Base-by-base conservation (phyloP, 2,888 invertebrate species). In the Camptogramma bilineatum region DNA sequence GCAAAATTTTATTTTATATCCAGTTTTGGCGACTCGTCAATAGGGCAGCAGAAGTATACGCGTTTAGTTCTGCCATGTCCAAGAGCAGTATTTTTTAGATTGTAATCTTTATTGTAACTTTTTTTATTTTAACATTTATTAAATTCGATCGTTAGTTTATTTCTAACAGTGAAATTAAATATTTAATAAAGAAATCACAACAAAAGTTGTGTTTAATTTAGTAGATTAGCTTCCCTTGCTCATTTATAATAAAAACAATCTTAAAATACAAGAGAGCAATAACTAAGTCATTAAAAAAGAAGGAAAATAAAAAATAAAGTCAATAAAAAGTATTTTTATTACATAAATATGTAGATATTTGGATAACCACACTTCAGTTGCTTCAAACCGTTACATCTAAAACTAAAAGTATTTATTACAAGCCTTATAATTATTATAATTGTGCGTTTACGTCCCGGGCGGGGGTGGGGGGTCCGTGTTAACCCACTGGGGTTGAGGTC, bases 111-210 rank as follows among this genome's bases (percentile, higher is more conserved):
- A 90, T 89, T 87, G 83, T 87, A 85, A 87, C 80, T 83, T 81
- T 84, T 34, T 90, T 87, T 82, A 88, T 86, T 90, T 88, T 90
- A 91, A 90, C 88, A 88, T 86, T 90, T 87, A 87, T 87, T 79
- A 85, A 91, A 89, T 88, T 91, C 91, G 90, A 89, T 89, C 91
- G 91, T 93, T 93, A 93, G 92, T 93, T 91, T 87, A 90, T 91
- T 91, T 92, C 91, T 93, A 93, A 93, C 92, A 91, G 83, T 92
- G 90, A 92, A 91, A 84, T 92, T 90, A 91, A 92, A 90, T 90
- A 92, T 92, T 92, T 91, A 92, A 92, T 92, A 92, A 92, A 92
- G 89, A 91, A 91, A 92, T 89, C 90, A 87, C 87, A 90, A 91
- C 89, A 89, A 89, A 88, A 81, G 78, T 79, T 56, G 84, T 13